Evolutionary conservation across 2,113 vertebrate genomes (phyloP).

Genomic region (Myocastor coypus): DNA sequence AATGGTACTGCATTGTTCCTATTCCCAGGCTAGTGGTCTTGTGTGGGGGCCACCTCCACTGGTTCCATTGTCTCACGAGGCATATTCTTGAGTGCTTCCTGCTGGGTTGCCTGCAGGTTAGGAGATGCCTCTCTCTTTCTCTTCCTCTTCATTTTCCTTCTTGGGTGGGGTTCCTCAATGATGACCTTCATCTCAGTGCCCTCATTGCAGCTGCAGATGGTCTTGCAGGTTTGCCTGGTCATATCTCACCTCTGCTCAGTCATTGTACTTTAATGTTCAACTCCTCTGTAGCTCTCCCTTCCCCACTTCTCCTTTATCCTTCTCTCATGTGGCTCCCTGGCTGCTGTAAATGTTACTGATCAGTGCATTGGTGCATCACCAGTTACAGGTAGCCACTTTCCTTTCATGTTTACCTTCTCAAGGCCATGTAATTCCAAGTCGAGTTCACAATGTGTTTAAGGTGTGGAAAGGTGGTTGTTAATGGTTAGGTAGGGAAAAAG

Average conservation of each 20-base stretch:
- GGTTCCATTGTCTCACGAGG: accelerated
- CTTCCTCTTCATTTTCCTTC: not conserved
- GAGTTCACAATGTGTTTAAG: not conserved
- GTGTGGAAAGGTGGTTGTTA: not conserved
- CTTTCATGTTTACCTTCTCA: not conserved
- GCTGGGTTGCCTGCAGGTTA: too few species aligned
- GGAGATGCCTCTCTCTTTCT: not conserved
- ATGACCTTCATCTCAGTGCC: not conserved
- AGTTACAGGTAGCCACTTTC: too few species aligned
- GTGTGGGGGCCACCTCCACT: too few species aligned
- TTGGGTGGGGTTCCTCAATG: not conserved
- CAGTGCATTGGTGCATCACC: not conserved
- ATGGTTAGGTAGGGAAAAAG: not conserved
- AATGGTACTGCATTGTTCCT: not conserved
- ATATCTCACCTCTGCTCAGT: too few species aligned
- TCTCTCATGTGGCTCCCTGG: not conserved
- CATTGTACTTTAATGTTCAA: not conserved
- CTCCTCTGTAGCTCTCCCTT: not conserved
- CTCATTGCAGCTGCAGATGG: not conserved
- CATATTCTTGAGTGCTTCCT: not conserved
- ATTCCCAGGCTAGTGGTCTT: too few species aligned
- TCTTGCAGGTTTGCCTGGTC: not conserved
- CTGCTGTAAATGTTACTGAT: too few species aligned
- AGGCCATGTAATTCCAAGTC: not conserved
- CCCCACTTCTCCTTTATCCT: not conserved